phyloP scores from a whole-genome alignment of 2,888 invertebrate species.

The Sycophila texana region DNA sequence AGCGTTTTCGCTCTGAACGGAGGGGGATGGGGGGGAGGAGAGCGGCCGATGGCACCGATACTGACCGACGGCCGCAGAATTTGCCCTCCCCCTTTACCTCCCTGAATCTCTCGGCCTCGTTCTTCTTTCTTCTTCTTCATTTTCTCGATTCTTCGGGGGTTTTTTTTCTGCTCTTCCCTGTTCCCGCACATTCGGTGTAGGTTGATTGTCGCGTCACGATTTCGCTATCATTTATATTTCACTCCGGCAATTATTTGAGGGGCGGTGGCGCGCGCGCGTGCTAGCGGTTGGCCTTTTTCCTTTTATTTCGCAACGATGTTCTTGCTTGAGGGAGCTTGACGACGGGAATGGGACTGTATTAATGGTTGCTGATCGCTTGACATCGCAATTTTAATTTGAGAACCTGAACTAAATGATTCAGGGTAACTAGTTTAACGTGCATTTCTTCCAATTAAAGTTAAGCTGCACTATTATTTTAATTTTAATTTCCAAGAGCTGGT shows the following conservation, averaged over 20 bases:
- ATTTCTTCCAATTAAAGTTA: background rate
- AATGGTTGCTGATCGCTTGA: background rate
- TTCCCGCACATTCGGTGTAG: background rate
- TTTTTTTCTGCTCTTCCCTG: background rate
- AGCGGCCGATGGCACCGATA: constrained; percentile 59
- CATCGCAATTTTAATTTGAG: constrained; percentile 12
- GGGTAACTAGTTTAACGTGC: constrained; percentile 9
- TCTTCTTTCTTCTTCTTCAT: background rate
- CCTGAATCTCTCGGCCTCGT: background rate
- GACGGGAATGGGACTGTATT: background rate
- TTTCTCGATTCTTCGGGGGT: background rate
- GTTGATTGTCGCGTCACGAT: constrained; percentile 64
- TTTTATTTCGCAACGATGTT: constrained; percentile 9
- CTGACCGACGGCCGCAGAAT: constrained; percentile 55
- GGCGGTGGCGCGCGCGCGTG: constrained; percentile 25
- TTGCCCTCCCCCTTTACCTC: constrained; percentile 35
- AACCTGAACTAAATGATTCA: background rate
- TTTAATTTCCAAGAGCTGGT: too few relatives aligned
- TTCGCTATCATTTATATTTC: constrained; percentile 72
- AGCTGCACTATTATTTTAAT: background rate
- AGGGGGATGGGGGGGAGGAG: constrained; percentile 22
- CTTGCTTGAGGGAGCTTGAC: background rate
- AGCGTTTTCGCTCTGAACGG: constrained; percentile 27
- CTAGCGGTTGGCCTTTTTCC: constrained; percentile 12
- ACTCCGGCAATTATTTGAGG: constrained; percentile 71